Evolutionary conservation across 2,113 vertebrate genomes (phyloP), one percentile per base, ranked within the genome.

Genomic region (Ictidomys tridecemlineatus): DNA sequence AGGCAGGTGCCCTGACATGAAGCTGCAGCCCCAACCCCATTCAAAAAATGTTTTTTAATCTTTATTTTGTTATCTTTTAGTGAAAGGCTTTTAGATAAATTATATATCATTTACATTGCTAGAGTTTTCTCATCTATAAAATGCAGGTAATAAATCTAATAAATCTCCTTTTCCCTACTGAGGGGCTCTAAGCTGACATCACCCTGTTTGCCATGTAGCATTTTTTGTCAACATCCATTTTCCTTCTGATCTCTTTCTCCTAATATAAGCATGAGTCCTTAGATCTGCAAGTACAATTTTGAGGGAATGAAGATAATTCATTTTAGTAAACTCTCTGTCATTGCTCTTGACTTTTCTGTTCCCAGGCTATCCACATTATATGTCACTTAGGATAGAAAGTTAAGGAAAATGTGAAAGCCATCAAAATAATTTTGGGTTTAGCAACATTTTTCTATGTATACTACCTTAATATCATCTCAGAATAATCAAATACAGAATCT

Each of bases 61-160:
- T 39, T 65, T 65, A 7, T 89, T 45, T 86, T 86, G 56, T 56
- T 76, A 37, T 20, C 34, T 82, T 42, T 87, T 53, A 39, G 2
- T 30, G 12, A 32, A 88, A 77, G 63, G 6, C 16, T 78, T 82
- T 92, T 63, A 58, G 30, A 74, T 79, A 51, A 70, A 56, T 45
- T 70, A 48, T 11, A 82, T 11, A 26, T 67, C 30, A 67, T 67
- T 85, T 58, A 70, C 30, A 72, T 4, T 80, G 16, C 4, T 72
- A 58, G n/a, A 39, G 26, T 56, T 79, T 95, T 61, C n/a, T 79
- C 51, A 82, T 74, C 34, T 82, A 1, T 72, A 89, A 85, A 72
- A 85, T 70, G 4, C 8, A 77, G 9, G 26, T 53, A 58, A 58
- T 58, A 58, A 58, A 22, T 58, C 20, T 34, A 78, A 87, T 72